Conservation (phyloP, 2,888 invertebrate species). For the Dione juno region DNA sequence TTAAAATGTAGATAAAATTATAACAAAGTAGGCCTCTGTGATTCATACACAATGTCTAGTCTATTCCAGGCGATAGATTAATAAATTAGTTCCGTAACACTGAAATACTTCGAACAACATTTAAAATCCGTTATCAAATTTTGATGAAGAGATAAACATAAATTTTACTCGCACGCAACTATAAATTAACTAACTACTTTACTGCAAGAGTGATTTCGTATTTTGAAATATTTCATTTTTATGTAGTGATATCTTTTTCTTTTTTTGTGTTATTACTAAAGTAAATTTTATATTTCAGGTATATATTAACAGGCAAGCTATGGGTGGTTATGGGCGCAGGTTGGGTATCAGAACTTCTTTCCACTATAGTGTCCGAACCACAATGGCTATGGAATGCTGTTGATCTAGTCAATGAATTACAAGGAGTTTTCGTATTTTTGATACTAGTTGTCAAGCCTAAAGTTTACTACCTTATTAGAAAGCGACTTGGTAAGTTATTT, state of each 20-base stretch:
- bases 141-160: not conserved
- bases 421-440: constrained; percentile 89
- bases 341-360: constrained; percentile 87
- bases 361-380: constrained; percentile 81
- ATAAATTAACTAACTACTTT: not conserved
- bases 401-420: constrained; percentile 87
- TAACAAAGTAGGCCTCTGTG: not conserved
- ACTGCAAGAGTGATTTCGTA: not conserved
- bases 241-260: not conserved
- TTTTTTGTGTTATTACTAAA: not conserved
- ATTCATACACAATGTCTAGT: not conserved
- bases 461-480: constrained; percentile 84
- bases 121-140: not conserved
- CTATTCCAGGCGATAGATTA: not conserved
- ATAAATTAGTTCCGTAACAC: not conserved
- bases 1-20: too few species aligned
- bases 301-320: constrained; percentile 88
- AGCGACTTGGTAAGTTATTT: constrained; percentile 80
- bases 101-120: not conserved
- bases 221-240: not conserved
- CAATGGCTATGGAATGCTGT: constrained; percentile 80
- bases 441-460: constrained; percentile 88
- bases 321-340: constrained; percentile 92
- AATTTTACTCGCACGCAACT: too few species aligned
- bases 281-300: constrained; percentile 69